These are phyloP conservation scores for Rhombomys opimus DNA, from an alignment of 2,113 vertebrate species.

Conservation along the genomic window DNA sequence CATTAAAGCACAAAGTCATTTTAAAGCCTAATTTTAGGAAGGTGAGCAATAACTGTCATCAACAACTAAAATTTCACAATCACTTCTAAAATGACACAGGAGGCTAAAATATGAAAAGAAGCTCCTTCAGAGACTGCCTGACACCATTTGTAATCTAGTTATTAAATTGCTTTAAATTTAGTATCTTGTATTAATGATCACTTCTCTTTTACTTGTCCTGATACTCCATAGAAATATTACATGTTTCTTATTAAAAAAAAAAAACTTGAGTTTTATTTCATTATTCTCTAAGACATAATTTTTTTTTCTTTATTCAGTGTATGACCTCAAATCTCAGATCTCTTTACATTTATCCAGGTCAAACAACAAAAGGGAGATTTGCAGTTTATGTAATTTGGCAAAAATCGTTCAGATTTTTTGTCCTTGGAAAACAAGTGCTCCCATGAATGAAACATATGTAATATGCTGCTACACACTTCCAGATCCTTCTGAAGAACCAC, in stretches of 20 bases:
- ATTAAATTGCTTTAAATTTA: constrained; percentile 43
- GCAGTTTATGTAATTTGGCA: neutral
- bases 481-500: neutral
- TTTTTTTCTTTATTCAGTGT: neutral
- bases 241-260: neutral
- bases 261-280: neutral
- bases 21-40: constrained; percentile 73
- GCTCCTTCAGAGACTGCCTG: neutral
- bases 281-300: neutral
- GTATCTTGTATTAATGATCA: constrained; percentile 15
- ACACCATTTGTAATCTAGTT: neutral
- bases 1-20: constrained; percentile 78
- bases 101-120: neutral
- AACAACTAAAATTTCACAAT: constrained; percentile 58
- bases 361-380: neutral
- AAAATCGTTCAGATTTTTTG: neutral
- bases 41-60: constrained; percentile 74
- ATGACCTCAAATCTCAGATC: neutral
- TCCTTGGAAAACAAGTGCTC: neutral
- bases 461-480: fast-evolving
- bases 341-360: neutral
- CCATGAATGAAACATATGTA: neutral
- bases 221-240: neutral
- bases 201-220: neutral
- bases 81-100: constrained; percentile 34